Base-by-base conservation (phyloP, 2,113 vertebrate genomes). In the Pagrus major region DNA sequence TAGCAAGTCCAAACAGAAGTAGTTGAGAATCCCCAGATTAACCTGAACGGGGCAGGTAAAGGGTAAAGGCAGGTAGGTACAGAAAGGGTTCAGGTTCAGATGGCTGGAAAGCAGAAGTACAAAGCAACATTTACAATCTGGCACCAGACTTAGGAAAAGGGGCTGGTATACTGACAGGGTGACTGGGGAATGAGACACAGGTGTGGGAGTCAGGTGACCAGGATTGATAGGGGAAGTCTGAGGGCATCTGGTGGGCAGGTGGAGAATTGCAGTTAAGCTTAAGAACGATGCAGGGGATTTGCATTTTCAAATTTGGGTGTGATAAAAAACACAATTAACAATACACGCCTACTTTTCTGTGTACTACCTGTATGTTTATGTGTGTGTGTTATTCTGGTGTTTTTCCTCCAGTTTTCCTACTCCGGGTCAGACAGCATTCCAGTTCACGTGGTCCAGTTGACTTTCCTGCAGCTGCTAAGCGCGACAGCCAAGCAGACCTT, bases 381-480 rank as follows among this genome's bases (percentile, higher is more conserved):
- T 27, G 12, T 47, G 15, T 72, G 37, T 76, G 6, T 51, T 9
- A 25, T 67, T 70, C 12, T 68, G 55, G 14, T 25, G 14, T 23
- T 64, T n/a, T 8, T 31, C 25, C 9, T 51, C 18, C 83, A 99
- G 98, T 96, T 99, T 70, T 96, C 96, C 1, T 99, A 99, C 87
- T 92, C 96, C 18, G 96, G 97, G 47, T 90, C 90, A 27, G 96
- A 97, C 74, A 95, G 96, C 49, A 94, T 96, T 91, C 94, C 95
- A 1, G 94, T 98, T 79, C 96, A 97, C 54, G 94, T 96, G 77
- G 97, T 99, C 52, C 98, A 99, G 93, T 92, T 99, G 95, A 97
- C 95, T 81, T 99, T 99, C 93, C 93, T 99, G 83, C 97, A 96
- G 92, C 95, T 99, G 81, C 94, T 99, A 76, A 99, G 97, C 18